phyloP scores from a whole-genome alignment of 1,140 invertebrate species.

The Gryllus bimaculatus region DNA sequence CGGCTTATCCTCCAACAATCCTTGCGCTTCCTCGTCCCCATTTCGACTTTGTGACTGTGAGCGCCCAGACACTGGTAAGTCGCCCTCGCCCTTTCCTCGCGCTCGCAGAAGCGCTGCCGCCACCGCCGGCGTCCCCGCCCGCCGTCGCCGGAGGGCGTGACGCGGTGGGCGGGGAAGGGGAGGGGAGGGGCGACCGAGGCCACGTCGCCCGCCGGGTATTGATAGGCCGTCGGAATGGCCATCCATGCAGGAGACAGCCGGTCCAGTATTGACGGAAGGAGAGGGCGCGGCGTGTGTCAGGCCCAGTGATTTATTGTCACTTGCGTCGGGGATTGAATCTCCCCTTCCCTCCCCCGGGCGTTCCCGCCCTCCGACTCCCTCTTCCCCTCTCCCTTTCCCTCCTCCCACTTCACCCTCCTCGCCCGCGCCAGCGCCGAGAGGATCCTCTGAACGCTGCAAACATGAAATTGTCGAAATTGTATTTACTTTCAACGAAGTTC shows the following conservation, averaged over 20 bases:
- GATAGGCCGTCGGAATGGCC: neutral
- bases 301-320: neutral
- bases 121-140: too few species aligned
- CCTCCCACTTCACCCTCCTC: too few species aligned
- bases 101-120: neutral
- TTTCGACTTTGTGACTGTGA: too few species aligned
- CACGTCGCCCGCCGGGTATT: neutral
- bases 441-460: neutral
- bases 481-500: constrained; percentile 1
- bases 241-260: constrained; percentile 2
- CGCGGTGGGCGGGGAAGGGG: too few species aligned
- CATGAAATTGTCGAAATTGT: neutral
- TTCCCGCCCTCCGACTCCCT: neutral
- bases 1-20: too few species aligned
- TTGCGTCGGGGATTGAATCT: neutral
- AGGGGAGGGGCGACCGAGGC: neutral
- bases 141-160: neutral
- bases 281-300: neutral
- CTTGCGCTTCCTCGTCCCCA: too few species aligned
- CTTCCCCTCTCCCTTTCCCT: neutral
- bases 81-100: neutral
- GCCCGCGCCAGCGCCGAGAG: neutral
- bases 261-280: neutral
- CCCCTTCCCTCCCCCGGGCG: neutral
- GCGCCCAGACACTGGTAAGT: too few species aligned